phyloP scores from a whole-genome alignment of 1,140 invertebrate genomes.

The Rhizoglyphus robini region DNA sequence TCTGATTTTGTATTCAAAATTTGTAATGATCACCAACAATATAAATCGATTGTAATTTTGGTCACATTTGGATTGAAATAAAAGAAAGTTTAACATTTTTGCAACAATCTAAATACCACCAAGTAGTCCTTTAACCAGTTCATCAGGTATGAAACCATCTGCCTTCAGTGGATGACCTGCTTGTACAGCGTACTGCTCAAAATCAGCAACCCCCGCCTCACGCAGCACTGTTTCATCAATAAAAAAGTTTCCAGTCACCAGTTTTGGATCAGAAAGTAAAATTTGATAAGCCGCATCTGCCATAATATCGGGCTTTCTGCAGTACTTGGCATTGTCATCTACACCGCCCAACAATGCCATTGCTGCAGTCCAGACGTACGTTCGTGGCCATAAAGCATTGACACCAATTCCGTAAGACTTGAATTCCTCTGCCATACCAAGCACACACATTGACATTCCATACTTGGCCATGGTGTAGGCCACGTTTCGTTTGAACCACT shows the following conservation, averaged over 20 bases:
- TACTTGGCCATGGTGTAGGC: constrained; percentile 98
- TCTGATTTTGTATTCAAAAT: too few species aligned
- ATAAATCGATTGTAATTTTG: too few species aligned
- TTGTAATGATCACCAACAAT: too few species aligned
- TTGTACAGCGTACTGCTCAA: constrained; percentile 71
- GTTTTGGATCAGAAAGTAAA: constrained; percentile 57
- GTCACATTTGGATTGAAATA: too few species aligned
- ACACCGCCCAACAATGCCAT: constrained; percentile 61
- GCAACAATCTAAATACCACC: too few species aligned
- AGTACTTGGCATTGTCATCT: constrained; percentile 41
- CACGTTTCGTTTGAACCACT: constrained; percentile 84
- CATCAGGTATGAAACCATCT: constrained; percentile 75
- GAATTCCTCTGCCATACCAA: constrained; percentile 94
- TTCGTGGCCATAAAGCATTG: constrained; percentile 91
- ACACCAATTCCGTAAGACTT: constrained; percentile 65
- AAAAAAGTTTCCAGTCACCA: constrained; percentile 73
- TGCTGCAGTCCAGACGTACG: constrained; percentile 86
- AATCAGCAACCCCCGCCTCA: constrained; percentile 61
- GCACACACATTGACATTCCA: constrained; percentile 95
- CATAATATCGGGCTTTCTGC: constrained; percentile 79
- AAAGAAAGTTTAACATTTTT: too few species aligned
- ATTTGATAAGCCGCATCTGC: constrained; percentile 87
- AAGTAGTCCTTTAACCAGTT: constrained; percentile 45
- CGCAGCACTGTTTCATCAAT: constrained; percentile 82
- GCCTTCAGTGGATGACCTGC: constrained; percentile 59